phyloP scores from a whole-genome alignment of 2,888 invertebrate species.

The Ferdinandea cuprea region DNA sequence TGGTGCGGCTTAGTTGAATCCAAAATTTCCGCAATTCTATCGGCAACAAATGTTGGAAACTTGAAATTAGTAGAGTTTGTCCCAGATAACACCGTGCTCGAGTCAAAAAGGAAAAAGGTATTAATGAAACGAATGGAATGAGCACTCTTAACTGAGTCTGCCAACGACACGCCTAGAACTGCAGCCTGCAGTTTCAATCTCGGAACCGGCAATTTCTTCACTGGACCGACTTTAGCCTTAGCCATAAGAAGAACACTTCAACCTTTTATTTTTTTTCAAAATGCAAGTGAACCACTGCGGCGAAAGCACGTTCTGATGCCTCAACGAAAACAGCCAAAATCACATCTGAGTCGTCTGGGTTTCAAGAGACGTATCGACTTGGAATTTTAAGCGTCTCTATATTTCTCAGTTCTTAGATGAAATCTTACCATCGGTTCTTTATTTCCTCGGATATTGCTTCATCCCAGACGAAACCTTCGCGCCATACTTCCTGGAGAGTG shows the following conservation, averaged over 20 bases:
- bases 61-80: conserved; percentile 7
- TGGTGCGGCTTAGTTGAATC: not conserved
- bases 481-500: no score
- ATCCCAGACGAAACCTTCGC: no score
- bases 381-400: not conserved
- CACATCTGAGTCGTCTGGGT: conserved; percentile 5
- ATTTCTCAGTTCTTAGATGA: not conserved
- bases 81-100: conserved; percentile 7
- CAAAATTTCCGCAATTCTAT: conserved; percentile 14
- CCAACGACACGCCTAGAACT: conserved; percentile 1
- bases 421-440: not conserved
- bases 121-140: conserved; percentile 1
- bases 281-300: not conserved
- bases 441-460: no score
- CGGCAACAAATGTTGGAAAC: not conserved
- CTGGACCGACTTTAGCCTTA: not conserved
- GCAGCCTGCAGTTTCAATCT: conserved; percentile 12
- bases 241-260: not conserved
- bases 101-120: not conserved
- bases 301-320: conserved; percentile 15
- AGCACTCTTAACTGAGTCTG: not conserved
- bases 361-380: not conserved
- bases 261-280: not conserved
- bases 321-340: conserved; percentile 5
- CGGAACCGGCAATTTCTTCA: conserved; percentile 1